Percentiles rank a stretch among this genome's conserved stretches.
phyloP scores from a whole-genome alignment of 1,140 invertebrate species.

The Lordiphosa stackelbergi region DNA sequence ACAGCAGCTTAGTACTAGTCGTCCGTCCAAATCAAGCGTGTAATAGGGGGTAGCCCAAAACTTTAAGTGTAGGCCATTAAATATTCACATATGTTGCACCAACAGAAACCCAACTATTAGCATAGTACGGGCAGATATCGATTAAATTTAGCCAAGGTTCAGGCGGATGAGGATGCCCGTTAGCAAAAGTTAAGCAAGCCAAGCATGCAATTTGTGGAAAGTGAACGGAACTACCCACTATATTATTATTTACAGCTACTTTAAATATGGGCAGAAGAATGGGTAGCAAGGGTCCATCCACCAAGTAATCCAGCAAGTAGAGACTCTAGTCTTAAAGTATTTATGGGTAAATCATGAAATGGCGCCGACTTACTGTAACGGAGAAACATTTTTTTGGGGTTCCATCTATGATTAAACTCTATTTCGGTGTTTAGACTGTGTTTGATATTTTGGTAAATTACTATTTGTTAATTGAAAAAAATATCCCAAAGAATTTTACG shows the following conservation, averaged over 20 bases:
- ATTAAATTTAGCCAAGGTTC: slow-evolving; percentile 42
- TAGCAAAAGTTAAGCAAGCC: slow-evolving; percentile 42
- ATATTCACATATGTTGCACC: slow-evolving; percentile 60
- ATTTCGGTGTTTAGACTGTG: too few relatives aligned
- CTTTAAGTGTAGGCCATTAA: slow-evolving; percentile 40
- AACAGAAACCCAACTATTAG: slow-evolving; percentile 38
- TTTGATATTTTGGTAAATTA: too few relatives aligned
- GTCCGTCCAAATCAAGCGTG: slow-evolving; percentile 56
- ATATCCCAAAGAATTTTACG: too few relatives aligned
- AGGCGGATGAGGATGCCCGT: not conserved
- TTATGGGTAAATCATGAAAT: too few relatives aligned
- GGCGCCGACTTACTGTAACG: too few relatives aligned
- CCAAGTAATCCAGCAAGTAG: too few relatives aligned
- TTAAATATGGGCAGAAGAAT: slow-evolving; percentile 38
- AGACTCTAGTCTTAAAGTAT: too few relatives aligned
- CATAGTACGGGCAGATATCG: slow-evolving; percentile 36
- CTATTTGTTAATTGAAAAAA: too few relatives aligned
- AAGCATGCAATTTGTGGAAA: slow-evolving; percentile 49
- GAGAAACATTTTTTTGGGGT: too few relatives aligned
- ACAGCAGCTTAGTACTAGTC: slow-evolving; percentile 17
- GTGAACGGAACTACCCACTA: slow-evolving; percentile 28
- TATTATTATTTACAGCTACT: slow-evolving; percentile 52
- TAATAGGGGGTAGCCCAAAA: slow-evolving; percentile 50
- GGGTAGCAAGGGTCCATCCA: slow-evolving; percentile 1
- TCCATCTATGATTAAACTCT: too few relatives aligned